Conservation (phyloP, 2,797 vertebrate species). For the Xerus rutilus region DNA sequence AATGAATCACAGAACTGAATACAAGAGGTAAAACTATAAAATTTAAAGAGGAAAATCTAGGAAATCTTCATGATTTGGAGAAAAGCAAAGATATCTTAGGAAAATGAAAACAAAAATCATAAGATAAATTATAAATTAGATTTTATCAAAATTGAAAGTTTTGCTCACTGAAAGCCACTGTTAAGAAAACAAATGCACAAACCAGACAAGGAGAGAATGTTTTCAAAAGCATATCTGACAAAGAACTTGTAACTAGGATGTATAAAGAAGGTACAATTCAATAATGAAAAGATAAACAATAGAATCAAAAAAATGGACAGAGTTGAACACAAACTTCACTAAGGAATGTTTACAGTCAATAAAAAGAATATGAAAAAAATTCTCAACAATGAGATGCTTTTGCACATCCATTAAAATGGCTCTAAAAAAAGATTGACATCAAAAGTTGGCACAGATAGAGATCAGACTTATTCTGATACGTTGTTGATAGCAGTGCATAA, state of each 20-base stretch:
- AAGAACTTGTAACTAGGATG: neutral
- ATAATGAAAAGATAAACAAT: conserved; percentile 2
- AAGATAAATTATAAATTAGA: neutral
- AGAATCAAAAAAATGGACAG: neutral
- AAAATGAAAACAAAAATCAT: neutral
- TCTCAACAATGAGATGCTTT: neutral
- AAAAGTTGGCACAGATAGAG: neutral
- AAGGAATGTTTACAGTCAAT: conserved; percentile 16
- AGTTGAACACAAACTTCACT: neutral
- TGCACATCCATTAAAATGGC: neutral
- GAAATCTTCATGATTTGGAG: neutral
- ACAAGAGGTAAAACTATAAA: conserved; percentile 15
- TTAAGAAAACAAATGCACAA: conserved; percentile 35
- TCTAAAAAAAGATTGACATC: neutral
- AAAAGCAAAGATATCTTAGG: neutral
- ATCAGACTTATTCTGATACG: neutral
- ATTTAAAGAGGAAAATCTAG: neutral
- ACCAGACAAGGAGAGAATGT: neutral
- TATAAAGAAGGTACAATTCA: neutral
- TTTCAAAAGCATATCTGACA: conserved; percentile 6
- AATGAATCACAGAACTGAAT: neutral
- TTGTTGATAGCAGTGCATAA: neutral
- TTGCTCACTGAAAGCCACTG: neutral
- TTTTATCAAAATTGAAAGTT: conserved; percentile 46
- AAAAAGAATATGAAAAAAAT: neutral